A percentile compares a stretch with the other conserved stretches of the same genome.
phyloP scores from a whole-genome alignment of 2,113 vertebrate genomes.

The Scortum barcoo region DNA sequence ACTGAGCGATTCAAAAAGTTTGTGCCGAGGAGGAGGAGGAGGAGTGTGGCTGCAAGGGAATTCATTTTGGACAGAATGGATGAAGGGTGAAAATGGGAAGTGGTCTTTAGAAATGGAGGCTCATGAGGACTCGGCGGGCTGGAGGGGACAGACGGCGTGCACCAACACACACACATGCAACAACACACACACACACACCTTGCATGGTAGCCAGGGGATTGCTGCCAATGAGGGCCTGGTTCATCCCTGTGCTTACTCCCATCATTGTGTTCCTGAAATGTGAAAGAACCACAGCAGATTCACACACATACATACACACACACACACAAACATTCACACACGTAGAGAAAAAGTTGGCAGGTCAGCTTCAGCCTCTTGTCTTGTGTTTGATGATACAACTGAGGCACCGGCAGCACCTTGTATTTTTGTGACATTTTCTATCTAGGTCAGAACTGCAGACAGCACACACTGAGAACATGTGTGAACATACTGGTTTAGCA shows the following conservation, averaged over 20 bases:
- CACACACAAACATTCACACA: constrained; percentile 18
- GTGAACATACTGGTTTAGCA: neutral
- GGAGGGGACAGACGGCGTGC: constrained; percentile 5
- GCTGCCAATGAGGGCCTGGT: constrained; percentile 90
- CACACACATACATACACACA: constrained; percentile 25
- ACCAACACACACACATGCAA: constrained; percentile 24
- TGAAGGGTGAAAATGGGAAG: constrained; percentile 69
- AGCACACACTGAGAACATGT: neutral
- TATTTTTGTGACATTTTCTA: neutral
- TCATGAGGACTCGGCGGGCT: constrained; percentile 27
- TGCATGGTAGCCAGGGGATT: constrained; percentile 94
- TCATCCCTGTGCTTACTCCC: constrained; percentile 92
- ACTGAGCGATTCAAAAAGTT: constrained; percentile 68
- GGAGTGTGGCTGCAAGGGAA: constrained; percentile 45
- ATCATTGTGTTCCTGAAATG: constrained; percentile 92
- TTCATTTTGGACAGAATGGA: constrained; percentile 68
- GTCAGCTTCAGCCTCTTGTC: neutral
- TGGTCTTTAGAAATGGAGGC: constrained; percentile 67
- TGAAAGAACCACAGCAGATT: constrained; percentile 49
- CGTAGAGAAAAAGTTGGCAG: constrained; percentile 47
- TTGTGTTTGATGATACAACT: neutral
- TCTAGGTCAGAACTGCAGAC: neutral
- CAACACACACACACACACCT: constrained; percentile 87
- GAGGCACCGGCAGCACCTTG: neutral
- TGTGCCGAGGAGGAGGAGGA: constrained; percentile 54